Base-by-base conservation (phyloP, 2,113 vertebrate genomes). In the Condylura cristata region DNA sequence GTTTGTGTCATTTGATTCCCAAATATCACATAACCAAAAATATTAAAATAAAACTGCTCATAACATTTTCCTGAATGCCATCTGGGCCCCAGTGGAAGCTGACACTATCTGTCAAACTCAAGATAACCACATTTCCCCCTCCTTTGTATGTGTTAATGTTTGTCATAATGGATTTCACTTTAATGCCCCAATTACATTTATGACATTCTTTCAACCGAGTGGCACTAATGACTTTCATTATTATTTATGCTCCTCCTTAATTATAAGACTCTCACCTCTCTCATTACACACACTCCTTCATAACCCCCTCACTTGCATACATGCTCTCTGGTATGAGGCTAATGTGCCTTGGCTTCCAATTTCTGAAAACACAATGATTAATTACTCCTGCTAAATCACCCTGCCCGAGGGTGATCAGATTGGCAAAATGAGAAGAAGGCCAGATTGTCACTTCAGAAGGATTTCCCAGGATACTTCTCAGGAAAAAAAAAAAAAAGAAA, bases 181-280 rank as follows among this genome's bases (percentile, higher is more conserved):
- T 97, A 98, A 97, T 98, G 97, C 97, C 97, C 98, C 98, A 98
- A 98, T 98, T 98, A 98, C 97, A 97, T 98, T 97, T 98, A 98
- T 98, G 98, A 98, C 98, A 97, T 98, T 98, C 97, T 98, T 98
- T 97, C 97, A 98, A 97, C 96, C 91, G 68, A 98, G 98, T 98
- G 98, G 97, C 97, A 98, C 97, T 98, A 98, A 98, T 98, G 98
- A 98, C 97, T 98, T 98, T 97, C 98, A 98, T 98, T 98, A 98
- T 98, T 98, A 98, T 98, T 98, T 98, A 98, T 98, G 97, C 98
- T 97, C 97, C 98, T 98, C 94, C 97, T 97, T 98, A 98, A 98
- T 98, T 98, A 98, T 98, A 98, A 97, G 98, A 97, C 96, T 97
- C 97, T 98, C 97, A 98, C 97, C 97, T 96, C 96, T 80, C 96